Evolutionary conservation across 37 sponge, comb jelly and placozoan genomes (phyloP), one percentile per base, ranked within the genome.

Genomic region (Agelas oroides): DNA sequence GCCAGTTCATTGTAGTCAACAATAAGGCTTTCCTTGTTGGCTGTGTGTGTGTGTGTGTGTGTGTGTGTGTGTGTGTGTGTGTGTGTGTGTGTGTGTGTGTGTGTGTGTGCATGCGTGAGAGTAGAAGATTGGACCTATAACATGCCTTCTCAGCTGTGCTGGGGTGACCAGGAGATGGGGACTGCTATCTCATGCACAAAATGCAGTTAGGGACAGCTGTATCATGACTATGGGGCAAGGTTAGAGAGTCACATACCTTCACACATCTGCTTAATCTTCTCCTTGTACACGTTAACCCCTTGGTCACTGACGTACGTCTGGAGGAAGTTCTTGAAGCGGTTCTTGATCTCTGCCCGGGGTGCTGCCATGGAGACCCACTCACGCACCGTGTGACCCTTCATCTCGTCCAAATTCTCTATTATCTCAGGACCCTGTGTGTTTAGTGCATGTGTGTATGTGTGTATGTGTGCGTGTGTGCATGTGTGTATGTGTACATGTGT

Each of bases 311-410:
- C 91, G 70, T 83, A 92, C 0, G 95, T 96, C 56, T 85, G 80
- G 75, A 98, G 75, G 61, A 98, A 97, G 66, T 77, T 87, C 76
- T 98, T 98, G 82, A 98, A 98, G 35, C 97, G 76, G 67, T 83
- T 93, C 80, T 98, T 98, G 60, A 98, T 94, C 78, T 98, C 99
- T 52, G 94, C 89, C 41, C 99, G 79, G 39, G 99, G 97, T 18
- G 79, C 97, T 13, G 93, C 77, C 94, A 98, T 91, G 37, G 94
- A 94, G n/a, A 98, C 99, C 99, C 99, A 98, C 87, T 98, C 99
- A 64, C 92, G 56, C 58, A 98, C 95, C 33, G 97, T 85, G 88
- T 98, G 99, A 2, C 95, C 99, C 69, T 94, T 96, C 79, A 90
- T 70, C 61, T 98, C 99, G 59, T 98, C 99, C 33, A 98, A 76